Evolutionary conservation across 1,140 invertebrate species (phyloP), one percentile per base, ranked within the genome.

Genomic region (Cotesia vestalis): DNA sequence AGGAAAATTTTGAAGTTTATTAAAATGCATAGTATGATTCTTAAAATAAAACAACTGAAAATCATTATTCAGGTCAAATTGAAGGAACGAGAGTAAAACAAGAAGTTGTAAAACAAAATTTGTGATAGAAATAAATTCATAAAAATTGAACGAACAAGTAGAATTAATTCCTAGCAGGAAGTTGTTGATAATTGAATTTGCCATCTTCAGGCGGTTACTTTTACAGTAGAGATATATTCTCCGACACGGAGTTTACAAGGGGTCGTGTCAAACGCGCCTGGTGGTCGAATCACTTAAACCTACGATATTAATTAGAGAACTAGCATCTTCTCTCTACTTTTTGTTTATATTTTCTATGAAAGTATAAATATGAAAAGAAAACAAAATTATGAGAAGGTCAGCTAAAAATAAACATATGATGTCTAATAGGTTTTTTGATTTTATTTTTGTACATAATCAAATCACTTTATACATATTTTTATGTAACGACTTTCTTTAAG

Each of bases 271-370:
- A 57, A 73, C 36, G 72, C 73, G 73, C 76, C 74, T 73, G 12
- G 69, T 71, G 69, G 69, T 71, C 46, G 69, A 46, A 71, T 71
- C 60, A 40, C 61, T 71, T 71, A 46, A 71, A 71, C 76, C 78
- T 79, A 81, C 64, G 76, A 69, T 76, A 77, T 78, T 79, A 81
- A 81, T 81, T 79, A 81, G 79, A 78, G 72, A 77, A 71, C 73
- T 80, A 27, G 27, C 2, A 76, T 81, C 80, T 80, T 79, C 78
- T 69, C 71, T 66, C 53, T 66, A 53, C 35, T 67, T 72, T 72
- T 46, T 46, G 11, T 11, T 46, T 6, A 46, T 9, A 46, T 46
- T 46, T 46, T 46, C 40, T 4, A 46, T 3, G 40, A 11, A 46
- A 46, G 40, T 46, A 6, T 46, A 59, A 67, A 17, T 20, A 55